Base-by-base conservation (phyloP, 2,113 vertebrate genomes). In the Pedetes capensis region DNA sequence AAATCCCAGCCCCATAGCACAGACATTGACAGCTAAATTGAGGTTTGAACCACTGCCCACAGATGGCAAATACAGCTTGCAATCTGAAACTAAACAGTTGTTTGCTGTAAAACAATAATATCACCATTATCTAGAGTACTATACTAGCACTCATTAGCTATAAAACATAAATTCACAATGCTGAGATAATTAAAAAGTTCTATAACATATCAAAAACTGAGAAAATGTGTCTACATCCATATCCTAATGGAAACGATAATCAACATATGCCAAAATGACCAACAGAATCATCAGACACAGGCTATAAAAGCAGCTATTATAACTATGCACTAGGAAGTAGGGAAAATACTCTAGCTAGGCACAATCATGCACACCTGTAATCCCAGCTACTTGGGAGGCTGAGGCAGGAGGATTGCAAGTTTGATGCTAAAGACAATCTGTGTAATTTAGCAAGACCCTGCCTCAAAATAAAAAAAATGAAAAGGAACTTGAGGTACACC, bases 11-110 rank as follows among this genome's bases (percentile, higher is more conserved):
- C n/a, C n/a, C 16, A 42, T 34, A 64, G 49, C 55, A 79, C 11
- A 32, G 8, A 11, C n/a, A 44, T 93, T 94, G 23, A 87, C 34
- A 42, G 37, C 17, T 37, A 69, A 92, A 66, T 10, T 57, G 75
- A 83, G n/a, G n/a, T 93, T 90, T 87, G n/a, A 87, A 71, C n/a
- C 7, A 68, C 39, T 76, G 55, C 49, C 92, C 55, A 72, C n/a
- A 89, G 53, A 86, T 82, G 61, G 55, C 22, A 86, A 95, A 49
- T 20, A 61, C 42, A 93, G 68, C 55, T 90, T 87, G 55, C 4
- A 87, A 12, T 91, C 34, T 94, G 69, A 74, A 37, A 6, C 76
- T 90, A 68, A 82, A 78, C 25, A 71, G 20, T 90, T 87, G 86
- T 83, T 72, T 87, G 29, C 32, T n/a, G 20, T 42, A 87, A 78